Base-by-base conservation (phyloP, 64 coral and sea anemone genomes). In the Hydrozoanthus tunicans region DNA sequence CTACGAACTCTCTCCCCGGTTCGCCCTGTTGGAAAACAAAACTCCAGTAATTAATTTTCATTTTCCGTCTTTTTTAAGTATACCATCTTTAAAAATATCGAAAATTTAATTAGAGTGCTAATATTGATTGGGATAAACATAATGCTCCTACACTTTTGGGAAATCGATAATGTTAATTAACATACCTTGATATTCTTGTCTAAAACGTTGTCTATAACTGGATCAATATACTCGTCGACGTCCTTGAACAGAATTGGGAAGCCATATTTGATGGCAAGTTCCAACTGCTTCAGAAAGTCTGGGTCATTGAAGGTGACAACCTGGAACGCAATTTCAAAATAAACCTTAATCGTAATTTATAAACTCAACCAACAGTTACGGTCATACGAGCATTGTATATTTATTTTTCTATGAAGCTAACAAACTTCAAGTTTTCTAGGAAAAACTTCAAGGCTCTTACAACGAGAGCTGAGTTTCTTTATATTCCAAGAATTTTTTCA, bases 221-320 rank as follows among this genome's bases (percentile, higher is more conserved):
- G 96, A 81, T 98, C 96, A 54, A 98, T 98, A 76, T 98, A 98
- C 62, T 99, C 97, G 20, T 99, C 97, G 32, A 99, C 97, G 54
- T 99, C 97, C 77, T 99, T 99, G 90, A 99, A 99, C 84, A 99
- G 53, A 56, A 99, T 96, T 3, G 97, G 97, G 90, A 99, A 99
- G 57, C 97, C 97, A 83, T 99, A 99, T 74, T 99, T 99, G 77
- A 99, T 99, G 58, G 97, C 97, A 8, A 99, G 77, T 79, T 99
- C 97, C 5, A 99, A 70, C 65, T 99, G 97, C 27, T 99, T 99
- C 32, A 99, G 92, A 83, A 99, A 99, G 86, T 99, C 97, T 9
- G 94, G 94, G 70, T 99, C 97, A 73, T 99, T 99, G 65, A 99
- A 99, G 11, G 97, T 99, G 11, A 91, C 94, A 69, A 95, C 94